Conservation (phyloP, 2,113 vertebrate genomes). For the Phyllostomus discolor region DNA sequence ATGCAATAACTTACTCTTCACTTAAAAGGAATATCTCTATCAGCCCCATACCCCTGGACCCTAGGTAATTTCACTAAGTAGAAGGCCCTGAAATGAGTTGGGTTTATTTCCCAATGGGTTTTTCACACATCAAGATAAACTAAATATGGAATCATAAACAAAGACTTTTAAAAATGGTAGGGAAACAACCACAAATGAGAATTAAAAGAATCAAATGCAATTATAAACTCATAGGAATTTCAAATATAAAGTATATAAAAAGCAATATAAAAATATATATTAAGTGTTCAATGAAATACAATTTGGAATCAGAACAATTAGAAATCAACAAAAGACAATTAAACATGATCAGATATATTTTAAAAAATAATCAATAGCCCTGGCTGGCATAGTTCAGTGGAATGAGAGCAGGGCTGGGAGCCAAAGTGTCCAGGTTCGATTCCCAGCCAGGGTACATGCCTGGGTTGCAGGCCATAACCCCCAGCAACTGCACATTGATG, state of each 20-base stretch:
- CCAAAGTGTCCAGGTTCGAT: too few species aligned
- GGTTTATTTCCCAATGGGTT: background rate
- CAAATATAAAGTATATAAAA: background rate
- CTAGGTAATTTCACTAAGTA: background rate
- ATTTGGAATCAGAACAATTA: background rate
- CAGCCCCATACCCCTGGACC: too few species aligned
- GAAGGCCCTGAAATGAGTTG: background rate
- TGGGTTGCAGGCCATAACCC: too few species aligned
- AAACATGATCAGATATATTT: background rate
- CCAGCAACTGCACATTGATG: too few species aligned
- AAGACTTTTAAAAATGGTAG: background rate
- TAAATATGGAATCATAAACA: background rate
- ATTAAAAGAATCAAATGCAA: background rate
- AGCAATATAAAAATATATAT: background rate
- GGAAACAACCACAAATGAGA: background rate
- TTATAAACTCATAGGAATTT: background rate
- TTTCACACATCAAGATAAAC: background rate
- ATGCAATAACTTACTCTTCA: background rate
- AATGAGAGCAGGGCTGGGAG: too few species aligned
- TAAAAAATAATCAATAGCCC: background rate
- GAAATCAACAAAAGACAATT: background rate
- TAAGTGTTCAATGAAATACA: background rate
- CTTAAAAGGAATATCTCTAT: too few species aligned
- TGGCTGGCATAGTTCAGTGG: too few species aligned
- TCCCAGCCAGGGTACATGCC: too few species aligned